Evolutionary conservation across 2,113 vertebrate species (phyloP).

Genomic region (Eretmochelys imbricata): DNA sequence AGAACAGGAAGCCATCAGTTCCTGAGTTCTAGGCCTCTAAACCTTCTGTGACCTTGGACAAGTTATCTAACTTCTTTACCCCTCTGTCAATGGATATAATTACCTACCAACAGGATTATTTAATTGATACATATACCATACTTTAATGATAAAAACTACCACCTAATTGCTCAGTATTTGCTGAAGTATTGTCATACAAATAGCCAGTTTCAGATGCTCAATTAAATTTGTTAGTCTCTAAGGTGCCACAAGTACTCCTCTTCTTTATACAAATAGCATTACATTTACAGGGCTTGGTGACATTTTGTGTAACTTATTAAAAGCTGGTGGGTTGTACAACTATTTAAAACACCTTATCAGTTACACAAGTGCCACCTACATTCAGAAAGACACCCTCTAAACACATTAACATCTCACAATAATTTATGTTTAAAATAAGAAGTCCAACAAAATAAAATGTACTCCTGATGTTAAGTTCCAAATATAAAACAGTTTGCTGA

Average conservation of each 20-base stretch:
- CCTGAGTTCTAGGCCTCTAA: background rate
- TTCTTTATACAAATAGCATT: constrained; percentile 26
- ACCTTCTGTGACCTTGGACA: background rate
- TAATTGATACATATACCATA: constrained; percentile 23
- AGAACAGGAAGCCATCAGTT: background rate
- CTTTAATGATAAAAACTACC: constrained; percentile 28
- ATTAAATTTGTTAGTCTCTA: too few species aligned
- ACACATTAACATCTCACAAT: constrained; percentile 60
- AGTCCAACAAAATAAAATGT: constrained; percentile 61
- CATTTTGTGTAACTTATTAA: constrained; percentile 73
- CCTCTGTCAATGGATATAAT: background rate
- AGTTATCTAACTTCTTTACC: constrained; percentile 2
- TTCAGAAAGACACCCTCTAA: constrained; percentile 61
- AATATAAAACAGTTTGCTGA: constrained; percentile 71
- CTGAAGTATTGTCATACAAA: constrained; percentile 52
- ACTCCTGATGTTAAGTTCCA: constrained; percentile 64
- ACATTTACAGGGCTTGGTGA: constrained; percentile 47
- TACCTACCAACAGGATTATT: constrained; percentile 50
- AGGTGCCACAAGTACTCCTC: too few species aligned
- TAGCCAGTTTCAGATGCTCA: background rate
- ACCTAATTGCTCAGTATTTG: constrained; percentile 50
- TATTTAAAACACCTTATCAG: constrained; percentile 68
- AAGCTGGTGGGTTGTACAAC: constrained; percentile 40
- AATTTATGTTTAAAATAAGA: constrained; percentile 73
- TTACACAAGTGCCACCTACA: constrained; percentile 59